These are phyloP conservation scores for Bostrychus sinensis DNA, from an alignment of 2,113 vertebrate species.

Conservation along the genomic window DNA sequence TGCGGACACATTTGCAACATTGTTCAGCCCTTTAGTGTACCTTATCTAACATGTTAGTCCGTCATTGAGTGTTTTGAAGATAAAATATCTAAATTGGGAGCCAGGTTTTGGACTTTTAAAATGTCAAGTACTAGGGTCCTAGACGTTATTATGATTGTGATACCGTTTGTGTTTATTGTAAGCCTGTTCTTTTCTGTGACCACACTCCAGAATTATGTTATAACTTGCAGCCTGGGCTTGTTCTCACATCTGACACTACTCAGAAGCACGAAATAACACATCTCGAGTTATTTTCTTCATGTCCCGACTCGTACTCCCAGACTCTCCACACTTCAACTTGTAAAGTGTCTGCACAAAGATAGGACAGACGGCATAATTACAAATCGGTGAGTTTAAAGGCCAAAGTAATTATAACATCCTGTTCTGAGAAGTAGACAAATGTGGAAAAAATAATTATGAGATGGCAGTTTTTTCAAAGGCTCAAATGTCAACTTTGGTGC, in stretches of 20 bases:
- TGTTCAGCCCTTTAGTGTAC: no score
- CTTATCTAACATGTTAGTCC: no score
- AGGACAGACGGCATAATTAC: not conserved
- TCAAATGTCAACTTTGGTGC: not conserved
- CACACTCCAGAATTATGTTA: constrained; percentile 8
- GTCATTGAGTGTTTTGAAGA: not conserved
- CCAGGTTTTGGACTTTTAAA: constrained; percentile 14
- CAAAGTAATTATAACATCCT: no score
- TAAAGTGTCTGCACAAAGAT: constrained; percentile 4
- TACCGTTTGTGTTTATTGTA: constrained; percentile 6
- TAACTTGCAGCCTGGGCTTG: constrained; percentile 37
- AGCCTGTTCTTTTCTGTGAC: constrained; percentile 4
- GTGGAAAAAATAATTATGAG: not conserved
- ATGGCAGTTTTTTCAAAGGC: not conserved
- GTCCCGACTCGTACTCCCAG: constrained; percentile 31
- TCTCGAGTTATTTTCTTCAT: constrained; percentile 25
- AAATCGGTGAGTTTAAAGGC: not conserved
- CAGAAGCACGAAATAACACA: constrained; percentile 8
- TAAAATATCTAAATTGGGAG: not conserved
- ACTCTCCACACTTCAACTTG: not conserved
- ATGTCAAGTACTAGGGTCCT: constrained; percentile 36
- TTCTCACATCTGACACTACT: constrained; percentile 31
- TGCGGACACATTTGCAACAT: no score
- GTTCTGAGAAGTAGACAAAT: not conserved
- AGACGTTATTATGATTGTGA: constrained; percentile 47